Evolutionary conservation across 2,888 invertebrate genomes (phyloP).

Genomic region (Coenonympha arcania): DNA sequence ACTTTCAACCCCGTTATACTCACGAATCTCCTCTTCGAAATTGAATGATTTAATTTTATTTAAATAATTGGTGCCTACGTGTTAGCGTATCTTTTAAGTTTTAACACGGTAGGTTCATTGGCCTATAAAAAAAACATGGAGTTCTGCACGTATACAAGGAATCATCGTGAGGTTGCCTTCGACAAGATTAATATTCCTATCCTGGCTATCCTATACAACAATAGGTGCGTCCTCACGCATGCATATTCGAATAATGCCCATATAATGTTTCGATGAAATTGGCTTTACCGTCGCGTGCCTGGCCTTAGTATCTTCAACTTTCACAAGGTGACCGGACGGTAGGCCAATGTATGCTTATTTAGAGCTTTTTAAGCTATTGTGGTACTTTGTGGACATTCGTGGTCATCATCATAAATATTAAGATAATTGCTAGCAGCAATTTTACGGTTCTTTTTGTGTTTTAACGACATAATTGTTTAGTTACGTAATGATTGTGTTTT

Average conservation of each 20-base stretch:
- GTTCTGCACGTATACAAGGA: slow-evolving; percentile 41
- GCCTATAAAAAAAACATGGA: slow-evolving; percentile 46
- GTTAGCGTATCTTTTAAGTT: no score
- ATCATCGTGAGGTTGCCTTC: slow-evolving; percentile 50
- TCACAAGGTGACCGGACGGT: slow-evolving; percentile 41
- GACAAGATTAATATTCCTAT: slow-evolving; percentile 69
- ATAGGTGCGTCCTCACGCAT: slow-evolving; percentile 63
- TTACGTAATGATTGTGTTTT: slow-evolving; percentile 31
- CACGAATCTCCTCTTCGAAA: no score
- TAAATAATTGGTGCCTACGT: no score
- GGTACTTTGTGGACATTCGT: background rate
- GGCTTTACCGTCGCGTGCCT: slow-evolving; percentile 57
- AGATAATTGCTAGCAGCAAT: slow-evolving; percentile 7
- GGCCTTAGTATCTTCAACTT: slow-evolving; percentile 58
- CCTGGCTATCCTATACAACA: slow-evolving; percentile 62
- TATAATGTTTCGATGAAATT: slow-evolving; percentile 70
- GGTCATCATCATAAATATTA: slow-evolving; percentile 7
- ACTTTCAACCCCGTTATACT: no score
- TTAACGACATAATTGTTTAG: slow-evolving; percentile 20
- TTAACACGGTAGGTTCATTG: slow-evolving; percentile 53
- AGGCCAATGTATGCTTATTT: slow-evolving; percentile 28
- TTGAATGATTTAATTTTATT: no score
- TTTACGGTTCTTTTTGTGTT: background rate
- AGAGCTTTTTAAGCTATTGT: slow-evolving; percentile 3
- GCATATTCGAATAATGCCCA: slow-evolving; percentile 72